Conservation (phyloP, 2,888 invertebrate species). For the Automeris io region DNA sequence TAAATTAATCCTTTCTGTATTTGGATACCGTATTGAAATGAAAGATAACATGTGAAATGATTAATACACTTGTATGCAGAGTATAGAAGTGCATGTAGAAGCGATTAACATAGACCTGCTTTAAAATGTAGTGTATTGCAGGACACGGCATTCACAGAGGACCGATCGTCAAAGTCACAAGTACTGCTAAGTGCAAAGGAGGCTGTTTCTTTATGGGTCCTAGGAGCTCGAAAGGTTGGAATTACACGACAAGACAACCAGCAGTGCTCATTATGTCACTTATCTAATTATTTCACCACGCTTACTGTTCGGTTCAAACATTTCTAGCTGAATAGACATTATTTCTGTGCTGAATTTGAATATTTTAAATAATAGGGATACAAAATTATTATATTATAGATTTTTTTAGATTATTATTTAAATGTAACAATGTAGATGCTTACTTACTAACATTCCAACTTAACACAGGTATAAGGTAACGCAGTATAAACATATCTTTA, state of each 20-base stretch:
- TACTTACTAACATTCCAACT: slow-evolving; percentile 3
- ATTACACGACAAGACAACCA: slow-evolving; percentile 41
- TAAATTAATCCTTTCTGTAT: too few species aligned
- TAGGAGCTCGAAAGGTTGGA: slow-evolving; percentile 94
- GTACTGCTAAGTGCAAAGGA: slow-evolving; percentile 94
- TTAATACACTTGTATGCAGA: slow-evolving; percentile 26
- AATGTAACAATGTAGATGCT: slow-evolving; percentile 4
- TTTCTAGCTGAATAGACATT: slow-evolving; percentile 1
- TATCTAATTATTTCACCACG: slow-evolving; percentile 21
- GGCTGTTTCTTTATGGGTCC: slow-evolving; percentile 95
- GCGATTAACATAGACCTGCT: slow-evolving; percentile 65
- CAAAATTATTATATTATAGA: not conserved
- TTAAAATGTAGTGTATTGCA: slow-evolving; percentile 79
- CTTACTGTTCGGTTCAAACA: slow-evolving; percentile 20
- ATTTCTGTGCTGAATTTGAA: not conserved
- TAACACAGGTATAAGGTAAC: too few species aligned
- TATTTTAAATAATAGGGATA: too few species aligned
- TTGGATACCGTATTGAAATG: not conserved
- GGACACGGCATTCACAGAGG: slow-evolving; percentile 83
- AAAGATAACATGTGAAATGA: slow-evolving; percentile 11
- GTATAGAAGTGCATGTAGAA: slow-evolving; percentile 62
- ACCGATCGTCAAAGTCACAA: slow-evolving; percentile 82
- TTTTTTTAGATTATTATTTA: not conserved
- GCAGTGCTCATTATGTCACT: slow-evolving; percentile 36
- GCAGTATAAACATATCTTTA: not conserved